These are phyloP conservation scores for Vanacampus margaritifer DNA, from an alignment of 2,113 vertebrate species.

Conservation along the genomic window DNA sequence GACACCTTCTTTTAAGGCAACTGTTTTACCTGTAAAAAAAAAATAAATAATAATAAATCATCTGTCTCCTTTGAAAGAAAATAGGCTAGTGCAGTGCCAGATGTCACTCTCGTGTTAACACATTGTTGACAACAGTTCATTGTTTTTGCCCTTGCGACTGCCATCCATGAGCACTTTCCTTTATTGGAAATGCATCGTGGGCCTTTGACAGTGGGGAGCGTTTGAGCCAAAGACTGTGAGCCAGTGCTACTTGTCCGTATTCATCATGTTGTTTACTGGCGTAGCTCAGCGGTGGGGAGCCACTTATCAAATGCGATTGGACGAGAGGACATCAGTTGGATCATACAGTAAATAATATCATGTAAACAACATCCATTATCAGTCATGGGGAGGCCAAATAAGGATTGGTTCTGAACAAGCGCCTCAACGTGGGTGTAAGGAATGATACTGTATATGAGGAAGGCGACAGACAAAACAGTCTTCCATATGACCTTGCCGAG, in stretches of 20 bases:
- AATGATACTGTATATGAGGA: background rate
- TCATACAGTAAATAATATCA: background rate
- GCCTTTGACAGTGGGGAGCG: background rate
- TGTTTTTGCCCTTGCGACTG: background rate
- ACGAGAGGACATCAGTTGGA: background rate
- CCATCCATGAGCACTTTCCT: background rate
- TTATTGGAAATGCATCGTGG: background rate
- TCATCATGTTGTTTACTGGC: conserved; percentile 7
- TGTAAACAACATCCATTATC: conserved; percentile 10
- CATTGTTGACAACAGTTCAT: background rate
- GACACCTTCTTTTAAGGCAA: too few relatives aligned
- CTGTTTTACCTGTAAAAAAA: too few relatives aligned
- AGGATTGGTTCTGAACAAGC: background rate
- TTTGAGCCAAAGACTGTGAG: background rate
- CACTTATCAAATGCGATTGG: background rate
- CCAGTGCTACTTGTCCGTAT: background rate
- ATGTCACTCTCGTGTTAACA: background rate
- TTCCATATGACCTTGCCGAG: background rate
- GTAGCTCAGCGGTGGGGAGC: background rate
- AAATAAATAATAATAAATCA: too few relatives aligned
- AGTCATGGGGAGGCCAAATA: background rate
- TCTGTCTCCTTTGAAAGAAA: background rate
- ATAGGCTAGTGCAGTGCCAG: background rate
- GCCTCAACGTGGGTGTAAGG: background rate
- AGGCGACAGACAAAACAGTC: background rate